phyloP scores from a whole-genome alignment of 2,797 vertebrate species.

The Ptychobarbus kaznakovi region DNA sequence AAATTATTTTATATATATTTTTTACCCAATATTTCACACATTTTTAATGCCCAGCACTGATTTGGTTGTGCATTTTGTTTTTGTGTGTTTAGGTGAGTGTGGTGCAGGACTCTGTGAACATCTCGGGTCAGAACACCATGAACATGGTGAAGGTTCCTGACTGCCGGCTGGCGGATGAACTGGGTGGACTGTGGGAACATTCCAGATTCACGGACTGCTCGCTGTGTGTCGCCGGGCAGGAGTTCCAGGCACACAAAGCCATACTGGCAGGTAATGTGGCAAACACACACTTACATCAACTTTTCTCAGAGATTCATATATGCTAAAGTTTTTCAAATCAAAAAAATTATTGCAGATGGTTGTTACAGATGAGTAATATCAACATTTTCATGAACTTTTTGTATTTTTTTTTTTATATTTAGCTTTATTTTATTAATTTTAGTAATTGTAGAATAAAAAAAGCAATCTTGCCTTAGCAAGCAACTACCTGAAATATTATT shows the following conservation, averaged over 20 bases:
- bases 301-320: background rate
- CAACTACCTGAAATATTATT: too few species aligned
- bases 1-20: background rate
- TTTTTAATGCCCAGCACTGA: background rate
- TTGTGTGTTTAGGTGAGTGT: constrained; percentile 88
- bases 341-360: background rate
- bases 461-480: too few species aligned
- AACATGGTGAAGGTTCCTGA: constrained; percentile 99
- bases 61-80: constrained; percentile 25
- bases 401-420: background rate
- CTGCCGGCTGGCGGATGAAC: constrained; percentile 93
- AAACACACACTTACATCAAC: background rate
- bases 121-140: constrained; percentile 98
- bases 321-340: background rate
- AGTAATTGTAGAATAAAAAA: too few species aligned
- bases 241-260: constrained; percentile 98
- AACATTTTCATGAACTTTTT: too few species aligned
- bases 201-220: constrained; percentile 98
- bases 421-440: background rate
- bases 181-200: constrained; percentile 97
- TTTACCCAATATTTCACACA: background rate
- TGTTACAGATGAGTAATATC: background rate
- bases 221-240: constrained; percentile 95
- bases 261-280: constrained; percentile 89
- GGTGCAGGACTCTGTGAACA: constrained; percentile 98